Evolutionary conservation across 2,888 invertebrate species (phyloP).

Genomic region (Polymixis flavicincta): DNA sequence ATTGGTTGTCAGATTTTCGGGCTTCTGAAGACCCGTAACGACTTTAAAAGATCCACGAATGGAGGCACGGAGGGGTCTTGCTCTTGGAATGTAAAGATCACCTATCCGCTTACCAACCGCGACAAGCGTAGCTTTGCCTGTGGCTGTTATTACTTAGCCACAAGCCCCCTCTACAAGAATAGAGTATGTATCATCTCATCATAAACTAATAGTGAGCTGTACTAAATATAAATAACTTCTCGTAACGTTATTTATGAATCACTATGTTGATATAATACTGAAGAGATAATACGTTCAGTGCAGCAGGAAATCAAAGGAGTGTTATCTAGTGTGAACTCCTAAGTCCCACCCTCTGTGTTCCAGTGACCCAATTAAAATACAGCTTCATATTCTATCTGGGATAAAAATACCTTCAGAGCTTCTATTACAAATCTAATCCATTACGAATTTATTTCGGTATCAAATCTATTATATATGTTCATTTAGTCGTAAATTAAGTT

Average conservation of each 20-base stretch:
- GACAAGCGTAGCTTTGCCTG: no score
- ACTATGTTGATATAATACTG: constrained; percentile 25
- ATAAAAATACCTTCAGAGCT: constrained; percentile 72
- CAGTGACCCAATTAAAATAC: constrained; percentile 82
- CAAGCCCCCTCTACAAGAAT: background rate
- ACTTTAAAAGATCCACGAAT: no score
- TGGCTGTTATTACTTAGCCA: no score
- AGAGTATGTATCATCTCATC: constrained; percentile 10
- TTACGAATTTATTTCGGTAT: constrained; percentile 14
- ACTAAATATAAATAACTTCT: constrained; percentile 2
- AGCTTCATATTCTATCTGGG: constrained; percentile 66
- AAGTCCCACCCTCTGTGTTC: constrained; percentile 69
- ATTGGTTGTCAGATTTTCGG: no score
- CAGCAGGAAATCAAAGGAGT: constrained; percentile 71
- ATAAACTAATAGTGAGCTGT: background rate
- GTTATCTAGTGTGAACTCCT: constrained; percentile 67
- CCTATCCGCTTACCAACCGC: no score
- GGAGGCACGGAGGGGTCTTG: no score
- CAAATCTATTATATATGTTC: constrained; percentile 28
- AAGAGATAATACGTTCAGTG: constrained; percentile 49
- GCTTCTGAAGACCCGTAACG: no score
- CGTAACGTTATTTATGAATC: constrained; percentile 29
- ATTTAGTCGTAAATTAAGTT: constrained; percentile 14
- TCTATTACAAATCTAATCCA: constrained; percentile 35
- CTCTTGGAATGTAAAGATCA: no score